Conservation (phyloP, 1,140 invertebrate species). For the Drosophila kepulauana region DNA sequence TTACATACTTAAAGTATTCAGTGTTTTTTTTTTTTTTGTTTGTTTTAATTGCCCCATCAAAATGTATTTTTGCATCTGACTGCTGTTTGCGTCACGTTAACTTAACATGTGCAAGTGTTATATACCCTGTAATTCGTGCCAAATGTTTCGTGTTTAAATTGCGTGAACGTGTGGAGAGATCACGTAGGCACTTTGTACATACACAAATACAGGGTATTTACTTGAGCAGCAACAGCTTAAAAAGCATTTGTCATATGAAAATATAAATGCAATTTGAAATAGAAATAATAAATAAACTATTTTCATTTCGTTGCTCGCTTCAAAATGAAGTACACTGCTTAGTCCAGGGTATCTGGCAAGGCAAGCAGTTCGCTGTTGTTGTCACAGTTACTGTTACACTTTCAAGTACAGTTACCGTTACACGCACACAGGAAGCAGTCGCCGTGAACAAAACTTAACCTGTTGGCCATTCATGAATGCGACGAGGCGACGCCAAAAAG, state of each 20-base stretch:
- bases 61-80: constrained; percentile 23
- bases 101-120: neutral
- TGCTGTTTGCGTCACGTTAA: constrained; percentile 9
- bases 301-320: too few relatives aligned
- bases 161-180: neutral
- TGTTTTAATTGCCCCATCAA: constrained; percentile 18
- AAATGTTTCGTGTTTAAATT: neutral
- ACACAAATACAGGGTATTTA: neutral
- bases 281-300: too few relatives aligned
- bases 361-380: neutral
- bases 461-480: constrained; percentile 43
- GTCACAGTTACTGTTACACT: constrained; percentile 16
- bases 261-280: too few relatives aligned
- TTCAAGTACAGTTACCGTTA: constrained; percentile 35
- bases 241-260: too few relatives aligned
- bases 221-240: too few relatives aligned
- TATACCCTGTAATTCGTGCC: constrained; percentile 8
- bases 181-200: neutral
- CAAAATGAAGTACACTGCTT: neutral
- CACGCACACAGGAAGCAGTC: constrained; percentile 30
- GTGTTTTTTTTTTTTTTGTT: neutral
- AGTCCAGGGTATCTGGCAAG: neutral
- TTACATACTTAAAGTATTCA: constrained; percentile 22
- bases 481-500: constrained; percentile 19
- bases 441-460: constrained; percentile 18